Evolutionary conservation across 2,888 invertebrate genomes (phyloP).

Genomic region (Erpobdella octoculata): DNA sequence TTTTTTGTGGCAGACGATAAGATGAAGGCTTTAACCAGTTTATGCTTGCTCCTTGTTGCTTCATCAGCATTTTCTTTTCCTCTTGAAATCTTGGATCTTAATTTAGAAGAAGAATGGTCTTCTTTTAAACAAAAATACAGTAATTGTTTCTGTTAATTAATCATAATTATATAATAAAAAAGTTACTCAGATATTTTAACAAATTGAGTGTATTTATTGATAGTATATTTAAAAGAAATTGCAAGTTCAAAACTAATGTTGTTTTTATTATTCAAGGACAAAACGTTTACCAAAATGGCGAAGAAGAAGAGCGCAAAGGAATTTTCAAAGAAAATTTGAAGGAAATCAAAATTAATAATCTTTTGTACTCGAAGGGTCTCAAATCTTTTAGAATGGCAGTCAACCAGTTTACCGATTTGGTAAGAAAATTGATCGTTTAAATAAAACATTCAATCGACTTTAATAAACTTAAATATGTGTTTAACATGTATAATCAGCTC

Average conservation of each 20-base stretch:
- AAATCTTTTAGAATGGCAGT: constrained; percentile 16
- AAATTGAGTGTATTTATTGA: too few relatives aligned
- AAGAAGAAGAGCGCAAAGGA: constrained; percentile 2
- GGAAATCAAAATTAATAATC: constrained; percentile 16
- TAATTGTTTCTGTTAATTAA: too few relatives aligned
- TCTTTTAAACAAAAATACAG: neutral
- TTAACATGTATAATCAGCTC: neutral
- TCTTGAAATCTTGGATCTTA: neutral
- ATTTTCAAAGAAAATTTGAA: constrained; percentile 18
- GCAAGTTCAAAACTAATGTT: too few relatives aligned
- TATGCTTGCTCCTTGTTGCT: neutral
- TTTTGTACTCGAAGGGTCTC: constrained; percentile 14
- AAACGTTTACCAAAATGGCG: neutral
- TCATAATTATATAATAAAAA: too few relatives aligned
- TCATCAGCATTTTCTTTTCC: neutral
- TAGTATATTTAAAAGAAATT: too few relatives aligned
- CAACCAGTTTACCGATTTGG: constrained; percentile 26
- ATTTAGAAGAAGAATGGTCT: constrained; percentile 3
- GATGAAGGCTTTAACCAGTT: neutral
- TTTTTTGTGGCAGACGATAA: neutral
- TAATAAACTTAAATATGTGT: too few relatives aligned
- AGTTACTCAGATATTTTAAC: too few relatives aligned
- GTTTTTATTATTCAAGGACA: too few relatives aligned
- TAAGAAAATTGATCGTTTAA: neutral
- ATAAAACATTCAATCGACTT: neutral